Conservation (phyloP, 1,140 invertebrate species). For the Spodoptera litura region DNA sequence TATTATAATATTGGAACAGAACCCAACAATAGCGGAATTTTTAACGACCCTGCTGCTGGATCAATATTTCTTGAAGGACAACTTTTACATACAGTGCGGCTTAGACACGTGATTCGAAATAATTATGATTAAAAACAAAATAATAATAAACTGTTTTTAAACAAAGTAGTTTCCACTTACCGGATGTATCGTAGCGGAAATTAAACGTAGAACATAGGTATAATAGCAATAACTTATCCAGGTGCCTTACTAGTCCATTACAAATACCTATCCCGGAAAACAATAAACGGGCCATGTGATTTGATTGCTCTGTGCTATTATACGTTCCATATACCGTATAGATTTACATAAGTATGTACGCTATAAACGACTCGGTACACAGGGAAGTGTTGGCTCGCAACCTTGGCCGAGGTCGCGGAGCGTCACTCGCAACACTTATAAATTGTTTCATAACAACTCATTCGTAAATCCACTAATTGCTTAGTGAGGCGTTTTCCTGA, state of each 20-base stretch:
- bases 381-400: slow-evolving; percentile 79
- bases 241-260: slow-evolving; percentile 8
- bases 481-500: slow-evolving; percentile 44
- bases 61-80: slow-evolving; percentile 40
- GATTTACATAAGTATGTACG: slow-evolving; percentile 62
- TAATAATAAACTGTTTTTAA: background rate
- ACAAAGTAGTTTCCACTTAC: background rate
- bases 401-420: slow-evolving; percentile 81
- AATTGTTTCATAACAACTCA: slow-evolving; percentile 75
- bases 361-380: slow-evolving; percentile 79
- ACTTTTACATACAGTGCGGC: background rate
- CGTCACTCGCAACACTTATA: slow-evolving; percentile 80
- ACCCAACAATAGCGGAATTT: background rate
- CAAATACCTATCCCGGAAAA: slow-evolving; percentile 44
- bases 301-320: slow-evolving; percentile 41
- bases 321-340: slow-evolving; percentile 44
- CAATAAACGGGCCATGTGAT: slow-evolving; percentile 44
- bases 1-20: slow-evolving; percentile 20
- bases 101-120: background rate
- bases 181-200: background rate
- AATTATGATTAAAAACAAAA: background rate
- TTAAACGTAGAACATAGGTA: background rate
- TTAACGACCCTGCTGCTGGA: slow-evolving; percentile 16
- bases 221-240: background rate
- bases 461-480: slow-evolving; percentile 57